Evolutionary conservation across 2,888 invertebrate species (phyloP), one percentile per base, ranked within the genome.

Genomic region (Thereva nobilitata): DNA sequence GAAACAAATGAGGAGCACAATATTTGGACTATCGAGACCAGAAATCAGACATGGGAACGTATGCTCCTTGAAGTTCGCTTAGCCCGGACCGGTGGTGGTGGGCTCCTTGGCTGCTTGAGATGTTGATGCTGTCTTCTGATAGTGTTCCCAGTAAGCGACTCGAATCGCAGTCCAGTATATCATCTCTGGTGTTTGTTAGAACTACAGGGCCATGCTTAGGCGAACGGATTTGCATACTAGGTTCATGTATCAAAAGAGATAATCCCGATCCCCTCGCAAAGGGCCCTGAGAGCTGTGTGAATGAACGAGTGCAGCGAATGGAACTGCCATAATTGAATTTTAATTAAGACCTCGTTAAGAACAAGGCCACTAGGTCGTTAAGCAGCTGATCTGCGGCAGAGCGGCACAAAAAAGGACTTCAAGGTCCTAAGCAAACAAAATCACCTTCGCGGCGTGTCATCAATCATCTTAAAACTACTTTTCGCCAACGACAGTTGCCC

Each of bases 1-100:
- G 73, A 73, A 73, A 73, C 73, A 73, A 73, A 73, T 73, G 70
- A 73, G 73, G 71, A 56, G 55, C 52, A 56, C 50, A 65, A 69
- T 66, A 66, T 66, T 67, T 67, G 59, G 61, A 59, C 67, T 67
- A 69, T 67, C 69, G 47, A 38, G 42, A 49, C 40, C 23, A 50
- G 42, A 44, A 65, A 69, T 69, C 69, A 63, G 56, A 67, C 52
- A 55, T 56, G 50, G 10, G 55, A 50, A 63, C 47, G 66, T 66
- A 44, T 49, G 41, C 41, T 7, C 38, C 41, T 40, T 42, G 12
- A 42, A 37, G 10, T 41, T 35, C 45, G 44, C n/a, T 7, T 8
- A 12, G 12, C 47, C 47, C 10, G 38, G 7, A 37, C n/a, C 23
- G 23, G 23, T 2, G 23, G 23, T 23, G 53, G 37, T 50, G 23